Conservation (phyloP, 2,113 vertebrate genomes). For the Caloenas nicobarica region DNA sequence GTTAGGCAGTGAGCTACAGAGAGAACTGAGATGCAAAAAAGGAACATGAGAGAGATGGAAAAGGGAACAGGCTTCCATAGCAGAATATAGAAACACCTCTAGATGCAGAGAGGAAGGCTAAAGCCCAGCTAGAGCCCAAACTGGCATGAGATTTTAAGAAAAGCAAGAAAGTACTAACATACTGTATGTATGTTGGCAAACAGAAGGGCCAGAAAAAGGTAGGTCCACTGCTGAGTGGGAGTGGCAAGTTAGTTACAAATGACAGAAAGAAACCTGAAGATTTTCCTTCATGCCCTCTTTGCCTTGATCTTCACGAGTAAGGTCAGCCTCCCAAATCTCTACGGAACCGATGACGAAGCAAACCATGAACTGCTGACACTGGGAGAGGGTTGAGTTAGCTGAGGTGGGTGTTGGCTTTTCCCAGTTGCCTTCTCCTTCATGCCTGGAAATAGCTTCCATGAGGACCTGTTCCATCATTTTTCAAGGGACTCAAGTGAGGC, state of each 20-base stretch:
- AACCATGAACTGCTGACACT: neutral
- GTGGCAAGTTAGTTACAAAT: neutral
- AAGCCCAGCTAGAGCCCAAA: neutral
- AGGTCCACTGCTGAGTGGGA: neutral
- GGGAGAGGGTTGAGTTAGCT: neutral
- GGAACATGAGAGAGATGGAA: neutral
- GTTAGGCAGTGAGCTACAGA: neutral
- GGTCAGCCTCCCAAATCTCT: neutral
- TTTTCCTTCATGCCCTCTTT: neutral
- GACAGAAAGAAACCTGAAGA: neutral
- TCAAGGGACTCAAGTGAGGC: neutral
- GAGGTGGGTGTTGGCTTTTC: neutral
- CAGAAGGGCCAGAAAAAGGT: neutral
- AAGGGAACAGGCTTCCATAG: neutral
- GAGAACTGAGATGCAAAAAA: neutral
- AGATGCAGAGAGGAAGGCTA: neutral
- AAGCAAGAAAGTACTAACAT: neutral
- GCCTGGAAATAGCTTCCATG: neutral
- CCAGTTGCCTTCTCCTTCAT: neutral
- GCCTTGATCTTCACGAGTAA: neutral
- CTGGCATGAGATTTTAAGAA: neutral
- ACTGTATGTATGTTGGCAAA: neutral
- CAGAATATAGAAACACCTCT: neutral
- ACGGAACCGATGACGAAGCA: neutral
- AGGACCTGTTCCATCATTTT: neutral